Evolutionary conservation across 1,140 invertebrate species (phyloP), one percentile per base, ranked within the genome.

Genomic region (Hesperophylax magnus): DNA sequence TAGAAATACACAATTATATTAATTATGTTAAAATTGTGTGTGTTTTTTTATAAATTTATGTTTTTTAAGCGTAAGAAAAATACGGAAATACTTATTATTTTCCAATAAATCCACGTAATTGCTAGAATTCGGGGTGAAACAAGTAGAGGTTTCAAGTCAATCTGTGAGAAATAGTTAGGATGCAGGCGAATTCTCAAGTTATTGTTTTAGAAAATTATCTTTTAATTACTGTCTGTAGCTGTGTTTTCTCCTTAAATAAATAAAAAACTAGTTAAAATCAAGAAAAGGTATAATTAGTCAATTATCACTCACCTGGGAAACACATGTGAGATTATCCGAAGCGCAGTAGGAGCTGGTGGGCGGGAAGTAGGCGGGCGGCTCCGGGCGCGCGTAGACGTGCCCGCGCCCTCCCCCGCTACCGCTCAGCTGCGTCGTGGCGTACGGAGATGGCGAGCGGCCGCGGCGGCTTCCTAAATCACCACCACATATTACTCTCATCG

Each of bases 381-480:
- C 88, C 0, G 88, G 88, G 52, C 89, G 88, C 0, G 88, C 87
- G 81, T 90, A 90, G 24, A 89, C 82, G 79, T 81, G 84, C 72
- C 84, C 81, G 75, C 72, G 87, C 69, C 9, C 39, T 6, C 39
- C 8, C 39, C 9, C 39, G 39, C 11, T 2, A 72, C 84, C 81
- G 75, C 72, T 87, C 69, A 92, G 88, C 80, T 91, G 89, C 22
- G 92, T 91, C 2, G 92, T 93, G 22, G 93, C 93, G 85, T 94
- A 94, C 20, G 93, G 92, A 4, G 92, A 93, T 2, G 92, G 93
- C 0, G 92, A 92, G 61, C 92, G 89, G 11, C 87, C 88, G 85
- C 88, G 89, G 11, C 87, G 88, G 85, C 88, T 91, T 78, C 87
- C 90, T 90, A 52, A 34, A 65, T 65, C 24, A 65, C 24, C 15